These are phyloP conservation scores for Psittacara wagleri DNA, from an alignment of 2,113 vertebrate genomes.

Conservation along the genomic window DNA sequence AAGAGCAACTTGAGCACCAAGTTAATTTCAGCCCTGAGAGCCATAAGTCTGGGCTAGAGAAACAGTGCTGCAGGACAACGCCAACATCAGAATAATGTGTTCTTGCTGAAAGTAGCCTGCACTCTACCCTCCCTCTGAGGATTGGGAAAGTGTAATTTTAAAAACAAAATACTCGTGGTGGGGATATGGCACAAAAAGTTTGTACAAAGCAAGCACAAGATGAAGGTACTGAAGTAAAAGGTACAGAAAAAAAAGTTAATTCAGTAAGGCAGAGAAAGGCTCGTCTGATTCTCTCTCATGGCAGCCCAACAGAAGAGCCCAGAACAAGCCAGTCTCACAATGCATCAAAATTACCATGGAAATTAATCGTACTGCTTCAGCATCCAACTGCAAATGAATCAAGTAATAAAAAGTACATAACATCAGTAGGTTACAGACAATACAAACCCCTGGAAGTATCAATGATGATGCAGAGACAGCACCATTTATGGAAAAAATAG, in stretches of 20 bases:
- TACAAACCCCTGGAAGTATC: neutral
- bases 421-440: neutral
- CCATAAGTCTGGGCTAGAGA: neutral
- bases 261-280: neutral
- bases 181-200: neutral
- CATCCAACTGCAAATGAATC: neutral
- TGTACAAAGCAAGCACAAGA: neutral
- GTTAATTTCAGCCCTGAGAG: neutral
- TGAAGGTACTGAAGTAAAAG: neutral
- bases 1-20: neutral
- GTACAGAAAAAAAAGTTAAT: neutral
- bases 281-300: neutral
- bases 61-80: neutral
- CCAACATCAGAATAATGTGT: neutral
- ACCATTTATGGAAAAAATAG: neutral
- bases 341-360: neutral
- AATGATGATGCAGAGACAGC: neutral
- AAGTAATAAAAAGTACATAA: neutral
- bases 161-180: neutral
- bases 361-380: neutral
- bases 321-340: neutral
- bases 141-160: neutral
- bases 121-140: neutral
- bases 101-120: neutral
- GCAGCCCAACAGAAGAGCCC: neutral